Conservation (phyloP, 2,797 vertebrate species). For the Hoplostethus atlanticus region DNA sequence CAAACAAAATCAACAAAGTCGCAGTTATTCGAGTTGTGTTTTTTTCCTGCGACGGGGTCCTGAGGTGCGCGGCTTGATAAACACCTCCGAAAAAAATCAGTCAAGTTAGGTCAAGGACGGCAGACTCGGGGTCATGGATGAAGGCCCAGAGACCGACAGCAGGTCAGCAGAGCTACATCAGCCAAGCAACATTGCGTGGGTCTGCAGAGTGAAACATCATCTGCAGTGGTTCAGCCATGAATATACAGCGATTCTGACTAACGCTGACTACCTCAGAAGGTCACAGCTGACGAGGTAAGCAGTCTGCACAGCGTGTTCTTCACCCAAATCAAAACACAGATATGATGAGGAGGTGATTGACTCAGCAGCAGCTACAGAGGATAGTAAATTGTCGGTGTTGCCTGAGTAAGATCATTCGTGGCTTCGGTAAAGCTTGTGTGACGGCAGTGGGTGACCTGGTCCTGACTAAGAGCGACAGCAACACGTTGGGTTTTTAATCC, state of each 20-base stretch:
- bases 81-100: slow-evolving; percentile 45
- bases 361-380: neutral
- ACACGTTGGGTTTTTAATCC: neutral
- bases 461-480: neutral
- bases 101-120: neutral
- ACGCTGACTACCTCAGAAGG: neutral
- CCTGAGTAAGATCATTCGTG: no score
- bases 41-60: slow-evolving; percentile 19
- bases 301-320: neutral
- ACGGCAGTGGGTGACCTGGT: no score
- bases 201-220: slow-evolving; percentile 16
- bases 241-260: neutral
- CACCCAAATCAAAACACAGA: neutral
- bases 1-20: slow-evolving; percentile 42
- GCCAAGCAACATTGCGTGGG: neutral
- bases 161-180: slow-evolving; percentile 12
- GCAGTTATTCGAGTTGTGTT: slow-evolving; percentile 1
- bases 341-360: neutral
- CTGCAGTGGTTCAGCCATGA: neutral
- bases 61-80: slow-evolving; percentile 21
- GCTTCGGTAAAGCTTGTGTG: no score
- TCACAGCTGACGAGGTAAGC: neutral
- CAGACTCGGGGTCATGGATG: slow-evolving; percentile 39
- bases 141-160: slow-evolving; percentile 19
- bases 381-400: no score